A percentile compares a stretch with the other conserved stretches of the same genome.
Evolutionary conservation across 2,797 vertebrate species (phyloP).

Genomic region (Catamblyrhynchus diadema): DNA sequence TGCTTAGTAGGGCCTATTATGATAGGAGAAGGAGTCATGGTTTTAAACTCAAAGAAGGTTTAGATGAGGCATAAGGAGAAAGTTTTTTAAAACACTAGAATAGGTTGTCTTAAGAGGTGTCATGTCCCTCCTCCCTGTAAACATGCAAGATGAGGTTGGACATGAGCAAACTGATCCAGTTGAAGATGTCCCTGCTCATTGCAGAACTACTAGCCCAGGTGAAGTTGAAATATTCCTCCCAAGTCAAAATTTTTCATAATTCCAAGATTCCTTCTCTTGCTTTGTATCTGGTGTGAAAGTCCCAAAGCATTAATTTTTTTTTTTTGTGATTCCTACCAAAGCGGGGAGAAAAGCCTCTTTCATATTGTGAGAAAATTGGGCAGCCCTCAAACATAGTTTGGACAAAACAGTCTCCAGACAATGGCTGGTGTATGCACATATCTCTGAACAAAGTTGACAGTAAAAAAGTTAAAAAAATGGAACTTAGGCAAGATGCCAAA

Average conservation of each 20-base stretch:
- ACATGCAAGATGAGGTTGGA: too few species aligned
- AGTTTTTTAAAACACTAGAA: neutral
- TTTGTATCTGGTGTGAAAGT: neutral
- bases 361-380: neutral
- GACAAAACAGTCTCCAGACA: neutral
- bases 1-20: accelerated
- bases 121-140: neutral
- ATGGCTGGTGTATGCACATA: accelerated
- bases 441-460: neutral
- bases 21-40: accelerated
- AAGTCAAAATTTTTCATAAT: neutral
- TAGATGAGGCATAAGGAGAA: neutral
- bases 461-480: neutral
- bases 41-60: neutral
- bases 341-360: neutral
- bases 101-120: neutral
- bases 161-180: neutral
- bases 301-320: accelerated
- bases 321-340: neutral
- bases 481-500: neutral
- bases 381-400: neutral
- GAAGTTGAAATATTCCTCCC: neutral
- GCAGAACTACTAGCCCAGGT: too few species aligned
- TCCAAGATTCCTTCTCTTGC: neutral
- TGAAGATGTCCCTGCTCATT: neutral